These are phyloP conservation scores for Melanotus villosus DNA, from an alignment of 2,888 invertebrate species.

Conservation along the genomic window DNA sequence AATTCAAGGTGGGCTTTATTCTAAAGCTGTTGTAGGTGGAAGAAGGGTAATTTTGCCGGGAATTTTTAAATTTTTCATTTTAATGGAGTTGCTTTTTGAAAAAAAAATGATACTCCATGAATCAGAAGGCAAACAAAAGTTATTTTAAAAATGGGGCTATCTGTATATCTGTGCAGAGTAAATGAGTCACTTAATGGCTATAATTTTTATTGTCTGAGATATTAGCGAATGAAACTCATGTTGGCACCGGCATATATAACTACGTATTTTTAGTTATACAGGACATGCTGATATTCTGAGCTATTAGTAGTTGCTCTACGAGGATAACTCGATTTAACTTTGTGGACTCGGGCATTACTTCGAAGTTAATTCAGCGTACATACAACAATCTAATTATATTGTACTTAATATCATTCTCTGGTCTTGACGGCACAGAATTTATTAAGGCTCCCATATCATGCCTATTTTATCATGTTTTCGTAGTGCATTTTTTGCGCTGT, in stretches of 20 bases:
- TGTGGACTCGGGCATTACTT: conserved; percentile 8
- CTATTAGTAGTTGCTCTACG: conserved; percentile 10
- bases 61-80: neutral
- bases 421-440: conserved; percentile 20
- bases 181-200: neutral
- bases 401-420: conserved; percentile 19
- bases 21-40: neutral
- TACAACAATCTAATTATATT: conserved; percentile 23
- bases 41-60: neutral
- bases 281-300: conserved; percentile 13
- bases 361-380: conserved; percentile 18
- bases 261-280: conserved; percentile 3
- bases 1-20: conserved; percentile 8
- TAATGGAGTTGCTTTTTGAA: neutral
- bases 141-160: neutral
- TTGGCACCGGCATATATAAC: conserved; percentile 13
- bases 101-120: too few relatives aligned
- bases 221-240: neutral
- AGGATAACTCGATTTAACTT: conserved; percentile 18
- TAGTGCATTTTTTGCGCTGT: conserved; percentile 16
- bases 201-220: conserved; percentile 7
- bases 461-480: conserved; percentile 24
- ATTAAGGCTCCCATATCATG: conserved; percentile 20
- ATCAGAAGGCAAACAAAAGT: neutral
- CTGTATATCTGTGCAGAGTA: neutral